Evolutionary conservation across 2,113 vertebrate species (phyloP).

Genomic region (Rhabdornis inornatus): DNA sequence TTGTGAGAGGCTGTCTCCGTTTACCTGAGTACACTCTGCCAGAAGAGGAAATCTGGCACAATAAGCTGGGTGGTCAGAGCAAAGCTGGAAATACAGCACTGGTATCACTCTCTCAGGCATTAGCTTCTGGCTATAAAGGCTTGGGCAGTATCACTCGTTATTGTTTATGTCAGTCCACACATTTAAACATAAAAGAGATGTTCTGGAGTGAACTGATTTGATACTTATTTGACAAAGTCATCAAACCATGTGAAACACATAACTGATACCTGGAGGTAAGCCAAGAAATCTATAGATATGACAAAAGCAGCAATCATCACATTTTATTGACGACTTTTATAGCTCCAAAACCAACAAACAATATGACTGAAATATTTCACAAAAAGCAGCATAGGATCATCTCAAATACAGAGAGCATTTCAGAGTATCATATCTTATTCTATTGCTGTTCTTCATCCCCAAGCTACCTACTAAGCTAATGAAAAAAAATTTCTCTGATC

Average conservation of each 20-base stretch:
- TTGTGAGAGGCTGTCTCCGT: background rate
- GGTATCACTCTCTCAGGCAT: background rate
- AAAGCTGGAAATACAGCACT: background rate
- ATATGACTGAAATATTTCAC: background rate
- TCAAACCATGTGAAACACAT: background rate
- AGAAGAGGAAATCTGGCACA: background rate
- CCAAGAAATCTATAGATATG: background rate
- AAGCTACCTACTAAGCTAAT: background rate
- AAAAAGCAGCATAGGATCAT: background rate
- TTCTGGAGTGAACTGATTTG: background rate
- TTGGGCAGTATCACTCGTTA: background rate
- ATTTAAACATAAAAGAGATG: background rate
- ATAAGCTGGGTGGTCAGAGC: background rate
- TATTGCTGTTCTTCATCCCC: background rate
- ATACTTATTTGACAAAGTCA: conserved; percentile 31
- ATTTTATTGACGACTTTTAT: background rate
- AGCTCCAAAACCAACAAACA: background rate
- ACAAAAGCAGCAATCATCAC: background rate
- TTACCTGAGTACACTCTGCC: background rate
- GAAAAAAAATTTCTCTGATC: background rate
- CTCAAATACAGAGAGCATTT: background rate
- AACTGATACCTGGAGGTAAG: background rate
- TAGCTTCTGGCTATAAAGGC: background rate
- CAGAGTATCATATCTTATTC: background rate
- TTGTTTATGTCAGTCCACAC: background rate